Conservation (phyloP, 2,888 invertebrate genomes). For the Pachymerium ferrugineum region DNA sequence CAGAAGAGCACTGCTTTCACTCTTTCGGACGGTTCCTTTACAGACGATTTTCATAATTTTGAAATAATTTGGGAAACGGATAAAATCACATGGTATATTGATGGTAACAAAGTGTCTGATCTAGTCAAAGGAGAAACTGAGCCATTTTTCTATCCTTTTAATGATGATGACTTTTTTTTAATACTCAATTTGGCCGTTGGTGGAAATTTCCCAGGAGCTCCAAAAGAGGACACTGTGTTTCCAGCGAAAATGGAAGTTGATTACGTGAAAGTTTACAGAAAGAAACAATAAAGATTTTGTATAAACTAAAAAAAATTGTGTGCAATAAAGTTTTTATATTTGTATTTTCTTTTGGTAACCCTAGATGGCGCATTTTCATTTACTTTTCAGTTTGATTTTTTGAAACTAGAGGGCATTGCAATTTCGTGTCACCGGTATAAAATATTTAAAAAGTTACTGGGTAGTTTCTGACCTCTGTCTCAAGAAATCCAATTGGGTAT, state of each 20-base stretch:
- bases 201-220: neutral
- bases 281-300: no score
- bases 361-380: no score
- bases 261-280: slow-evolving; percentile 23
- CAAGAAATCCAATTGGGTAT: no score
- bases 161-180: neutral
- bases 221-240: neutral
- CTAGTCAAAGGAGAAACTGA: neutral
- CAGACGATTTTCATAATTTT: neutral
- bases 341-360: neutral
- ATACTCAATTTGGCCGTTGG: slow-evolving; percentile 30
- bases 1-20: neutral
- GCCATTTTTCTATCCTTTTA: slow-evolving; percentile 5
- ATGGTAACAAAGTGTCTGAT: neutral
- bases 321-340: neutral
- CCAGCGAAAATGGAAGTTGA: slow-evolving; percentile 29
- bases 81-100: slow-evolving; percentile 10
- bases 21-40: neutral
- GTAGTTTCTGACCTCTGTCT: no score
- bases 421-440: no score
- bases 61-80: slow-evolving; percentile 15
- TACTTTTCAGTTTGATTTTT: no score
- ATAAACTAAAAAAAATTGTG: neutral
- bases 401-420: no score
- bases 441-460: no score